These are phyloP conservation scores for Enteromius viviparus DNA, from an alignment of 2,797 vertebrate species.

Conservation along the genomic window DNA sequence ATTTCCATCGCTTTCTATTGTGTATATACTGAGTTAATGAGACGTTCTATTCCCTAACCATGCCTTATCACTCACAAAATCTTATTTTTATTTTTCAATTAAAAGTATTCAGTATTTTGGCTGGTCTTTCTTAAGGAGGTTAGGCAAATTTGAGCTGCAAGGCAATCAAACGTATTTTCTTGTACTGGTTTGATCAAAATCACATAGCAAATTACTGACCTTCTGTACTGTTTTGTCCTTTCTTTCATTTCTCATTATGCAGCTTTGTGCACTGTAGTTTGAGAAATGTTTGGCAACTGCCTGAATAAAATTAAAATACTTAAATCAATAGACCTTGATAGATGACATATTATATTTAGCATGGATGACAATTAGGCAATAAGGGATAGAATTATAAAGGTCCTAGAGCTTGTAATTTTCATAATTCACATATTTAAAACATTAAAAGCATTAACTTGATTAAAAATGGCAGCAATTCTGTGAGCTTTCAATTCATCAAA, in stretches of 20 bases:
- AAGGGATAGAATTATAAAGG: neutral
- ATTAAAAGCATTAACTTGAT: neutral
- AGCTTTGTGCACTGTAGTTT: neutral
- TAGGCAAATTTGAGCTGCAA: neutral
- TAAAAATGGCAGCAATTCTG: neutral
- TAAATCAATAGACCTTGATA: neutral
- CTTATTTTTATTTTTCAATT: neutral
- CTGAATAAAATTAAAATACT: neutral
- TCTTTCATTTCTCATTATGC: neutral
- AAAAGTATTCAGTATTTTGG: neutral
- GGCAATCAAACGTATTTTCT: neutral
- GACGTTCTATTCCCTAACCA: neutral
- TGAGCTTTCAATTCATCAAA: neutral
- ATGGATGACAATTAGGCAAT: neutral
- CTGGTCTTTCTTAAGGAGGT: neutral
- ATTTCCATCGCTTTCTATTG: constrained; percentile 1
- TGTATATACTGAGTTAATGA: neutral
- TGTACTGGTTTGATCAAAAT: neutral
- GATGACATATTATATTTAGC: neutral
- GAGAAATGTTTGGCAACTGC: neutral
- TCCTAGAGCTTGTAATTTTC: neutral
- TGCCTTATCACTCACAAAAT: neutral
- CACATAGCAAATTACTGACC: neutral
- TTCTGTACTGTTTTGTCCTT: neutral
- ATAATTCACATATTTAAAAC: neutral